A percentile compares a stretch with the other conserved stretches of the same genome.
Conservation (phyloP, 2,797 vertebrate genomes). For the Thaleichthys pacificus region DNA sequence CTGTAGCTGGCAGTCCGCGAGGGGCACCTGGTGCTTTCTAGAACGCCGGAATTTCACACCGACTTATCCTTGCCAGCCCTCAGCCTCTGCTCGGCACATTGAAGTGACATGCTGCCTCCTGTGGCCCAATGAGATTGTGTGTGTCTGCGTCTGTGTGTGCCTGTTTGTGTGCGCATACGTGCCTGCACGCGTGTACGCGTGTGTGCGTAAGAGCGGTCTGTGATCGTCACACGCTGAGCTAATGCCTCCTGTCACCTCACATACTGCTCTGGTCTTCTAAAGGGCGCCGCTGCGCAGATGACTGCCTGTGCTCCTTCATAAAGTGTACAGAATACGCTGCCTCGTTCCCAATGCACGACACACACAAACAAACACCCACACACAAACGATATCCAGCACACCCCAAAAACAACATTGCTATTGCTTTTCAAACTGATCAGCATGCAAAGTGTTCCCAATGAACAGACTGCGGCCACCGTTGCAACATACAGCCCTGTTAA, state of each 20-base stretch:
- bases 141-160: background rate
- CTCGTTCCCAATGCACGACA: background rate
- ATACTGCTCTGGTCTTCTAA: background rate
- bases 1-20: background rate
- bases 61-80: conserved; percentile 10
- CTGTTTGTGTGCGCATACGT: background rate
- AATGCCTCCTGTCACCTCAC: conserved; percentile 13
- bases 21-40: conserved; percentile 12
- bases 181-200: background rate
- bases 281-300: background rate
- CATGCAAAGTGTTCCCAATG: conserved; percentile 46
- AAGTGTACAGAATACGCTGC: background rate
- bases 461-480: conserved; percentile 29
- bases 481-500: conserved; percentile 35
- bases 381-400: background rate
- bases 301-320: background rate
- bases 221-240: conserved; percentile 17
- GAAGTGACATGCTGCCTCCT: background rate
- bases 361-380: conserved; percentile 9
- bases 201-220: background rate
- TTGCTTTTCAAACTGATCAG: background rate
- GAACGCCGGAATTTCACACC: conserved; percentile 10
- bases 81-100: background rate
- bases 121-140: background rate
- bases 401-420: too few species aligned